phyloP scores from a whole-genome alignment of 2,797 vertebrate species.

The Mionectes olivaceus region DNA sequence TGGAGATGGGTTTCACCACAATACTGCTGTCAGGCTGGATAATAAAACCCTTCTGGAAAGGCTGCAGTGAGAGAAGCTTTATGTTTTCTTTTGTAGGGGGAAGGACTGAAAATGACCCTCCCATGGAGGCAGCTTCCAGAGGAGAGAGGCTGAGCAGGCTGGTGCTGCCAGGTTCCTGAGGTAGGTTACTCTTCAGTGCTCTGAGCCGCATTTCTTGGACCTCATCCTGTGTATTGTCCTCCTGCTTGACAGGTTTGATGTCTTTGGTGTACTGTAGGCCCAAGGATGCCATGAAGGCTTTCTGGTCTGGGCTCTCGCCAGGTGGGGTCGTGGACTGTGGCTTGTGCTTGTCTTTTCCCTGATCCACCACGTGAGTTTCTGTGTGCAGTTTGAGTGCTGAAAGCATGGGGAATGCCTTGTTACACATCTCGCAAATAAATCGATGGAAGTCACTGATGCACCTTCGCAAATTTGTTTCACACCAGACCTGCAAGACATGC shows the following conservation, averaged over 20 bases:
- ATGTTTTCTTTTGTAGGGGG: conserved; percentile 84
- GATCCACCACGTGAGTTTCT: conserved; percentile 73
- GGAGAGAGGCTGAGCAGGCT: conserved; percentile 83
- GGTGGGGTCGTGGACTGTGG: conserved; percentile 36
- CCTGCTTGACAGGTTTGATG: conserved; percentile 78
- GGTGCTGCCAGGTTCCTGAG: conserved; percentile 86
- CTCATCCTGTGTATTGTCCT: conserved; percentile 86
- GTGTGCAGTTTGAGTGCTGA: conserved; percentile 89
- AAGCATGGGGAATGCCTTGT: conserved; percentile 95
- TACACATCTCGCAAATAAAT: conserved; percentile 91
- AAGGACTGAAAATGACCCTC: conserved; percentile 78
- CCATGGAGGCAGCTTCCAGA: conserved; percentile 82
- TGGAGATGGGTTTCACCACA: conserved; percentile 88
- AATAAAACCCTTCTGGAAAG: conserved; percentile 92
- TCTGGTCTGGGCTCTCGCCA: conserved; percentile 74
- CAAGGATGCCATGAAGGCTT: conserved; percentile 86
- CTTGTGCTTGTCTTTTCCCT: conserved; percentile 68
- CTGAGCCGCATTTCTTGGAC: conserved; percentile 90
- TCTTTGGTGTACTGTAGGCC: conserved; percentile 90
- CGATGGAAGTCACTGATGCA: conserved; percentile 94
- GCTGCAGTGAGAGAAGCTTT: conserved; percentile 90
- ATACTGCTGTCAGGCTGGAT: conserved; percentile 91
- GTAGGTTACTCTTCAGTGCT: conserved; percentile 88
- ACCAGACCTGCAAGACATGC: conserved; percentile 88
- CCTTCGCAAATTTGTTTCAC: conserved; percentile 93